Percentiles rank a stretch among this genome's conserved stretches.
phyloP scores from a whole-genome alignment of 2,113 vertebrate genomes.

The Plotosus lineatus region DNA sequence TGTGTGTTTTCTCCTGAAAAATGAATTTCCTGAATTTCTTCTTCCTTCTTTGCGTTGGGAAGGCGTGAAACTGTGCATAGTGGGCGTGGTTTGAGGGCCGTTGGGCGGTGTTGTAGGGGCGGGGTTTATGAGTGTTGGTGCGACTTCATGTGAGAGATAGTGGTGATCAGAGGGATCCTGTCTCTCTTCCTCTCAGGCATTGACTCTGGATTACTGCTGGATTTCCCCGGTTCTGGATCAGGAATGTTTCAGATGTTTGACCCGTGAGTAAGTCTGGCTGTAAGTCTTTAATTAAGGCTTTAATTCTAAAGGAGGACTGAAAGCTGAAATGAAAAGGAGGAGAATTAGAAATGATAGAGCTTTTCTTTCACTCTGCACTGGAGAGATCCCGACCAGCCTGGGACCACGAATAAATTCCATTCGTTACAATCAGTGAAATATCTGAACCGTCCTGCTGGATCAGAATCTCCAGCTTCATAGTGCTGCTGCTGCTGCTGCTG shows the following conservation, averaged over 20 bases:
- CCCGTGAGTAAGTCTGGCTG: neutral
- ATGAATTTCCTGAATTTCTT: no score
- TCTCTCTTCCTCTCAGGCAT: neutral
- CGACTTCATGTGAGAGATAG: neutral
- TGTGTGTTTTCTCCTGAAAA: no score
- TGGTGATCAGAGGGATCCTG: neutral
- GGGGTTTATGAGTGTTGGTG: neutral
- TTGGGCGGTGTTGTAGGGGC: neutral
- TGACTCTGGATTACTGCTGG: neutral
- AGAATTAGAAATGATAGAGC: neutral
- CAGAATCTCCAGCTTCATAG: no score
- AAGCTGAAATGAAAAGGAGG: neutral
- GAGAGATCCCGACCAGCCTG: neutral
- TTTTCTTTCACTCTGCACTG: neutral
- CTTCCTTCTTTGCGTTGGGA: neutral
- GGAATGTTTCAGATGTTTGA: slow-evolving; percentile 15
- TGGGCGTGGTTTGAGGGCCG: neutral
- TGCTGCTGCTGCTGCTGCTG: no score
- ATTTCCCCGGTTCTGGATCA: neutral
- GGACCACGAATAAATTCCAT: neutral
- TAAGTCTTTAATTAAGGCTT: neutral
- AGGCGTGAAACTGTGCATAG: neutral
- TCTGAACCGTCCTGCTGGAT: no score
- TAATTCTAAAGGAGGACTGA: neutral
- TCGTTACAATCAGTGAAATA: no score